Percentiles rank a stretch among this genome's conserved stretches.
Evolutionary conservation across 2,113 vertebrate genomes (phyloP).

Genomic region (Pseudopipra pipra): DNA sequence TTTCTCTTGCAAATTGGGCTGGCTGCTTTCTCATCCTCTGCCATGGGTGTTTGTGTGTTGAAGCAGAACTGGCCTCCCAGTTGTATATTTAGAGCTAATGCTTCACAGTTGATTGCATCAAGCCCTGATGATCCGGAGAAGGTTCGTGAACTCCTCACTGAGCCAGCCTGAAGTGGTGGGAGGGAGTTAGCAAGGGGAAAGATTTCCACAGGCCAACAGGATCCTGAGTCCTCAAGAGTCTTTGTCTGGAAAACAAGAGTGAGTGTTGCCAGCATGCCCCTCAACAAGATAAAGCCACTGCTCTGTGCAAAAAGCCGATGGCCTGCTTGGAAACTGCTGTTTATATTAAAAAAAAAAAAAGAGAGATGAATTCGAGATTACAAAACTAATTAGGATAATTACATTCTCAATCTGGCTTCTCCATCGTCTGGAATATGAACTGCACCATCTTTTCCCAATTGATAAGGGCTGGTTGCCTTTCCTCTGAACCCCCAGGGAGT

Average conservation of each 20-base stretch:
- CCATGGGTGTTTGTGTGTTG: background rate
- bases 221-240: background rate
- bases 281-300: background rate
- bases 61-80: slow-evolving; percentile 42
- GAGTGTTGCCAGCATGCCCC: background rate
- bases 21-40: background rate
- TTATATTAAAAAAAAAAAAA: background rate
- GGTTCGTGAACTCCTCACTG: slow-evolving; percentile 30
- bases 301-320: background rate
- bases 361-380: slow-evolving; percentile 12
- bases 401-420: slow-evolving; percentile 38
- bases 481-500: background rate
- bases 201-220: background rate
- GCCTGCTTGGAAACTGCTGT: slow-evolving; percentile 18
- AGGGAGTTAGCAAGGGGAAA: background rate
- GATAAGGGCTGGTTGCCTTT: slow-evolving; percentile 21
- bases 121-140: slow-evolving; percentile 29
- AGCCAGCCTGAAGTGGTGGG: background rate
- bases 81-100: slow-evolving; percentile 59
- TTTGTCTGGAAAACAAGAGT: background rate
- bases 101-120: slow-evolving; percentile 49
- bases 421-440: background rate
- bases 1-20: background rate
- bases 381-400: slow-evolving; percentile 54
- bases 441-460: background rate